phyloP scores from a whole-genome alignment of 2,113 vertebrate species.

The Malurus cyaneus region DNA sequence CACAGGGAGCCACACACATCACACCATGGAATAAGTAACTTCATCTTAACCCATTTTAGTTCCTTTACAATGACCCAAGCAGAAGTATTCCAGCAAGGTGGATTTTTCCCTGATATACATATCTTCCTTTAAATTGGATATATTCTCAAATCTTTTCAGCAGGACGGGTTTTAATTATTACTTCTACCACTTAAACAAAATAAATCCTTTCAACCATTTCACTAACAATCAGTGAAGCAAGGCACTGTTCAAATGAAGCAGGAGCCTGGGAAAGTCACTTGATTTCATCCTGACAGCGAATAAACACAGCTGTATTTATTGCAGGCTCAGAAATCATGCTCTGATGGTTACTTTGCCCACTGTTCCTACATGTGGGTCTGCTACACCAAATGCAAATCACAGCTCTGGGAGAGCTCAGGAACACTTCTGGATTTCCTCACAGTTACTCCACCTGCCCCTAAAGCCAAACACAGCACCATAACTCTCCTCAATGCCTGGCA shows the following conservation, averaged over 20 bases:
- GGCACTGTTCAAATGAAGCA: not conserved
- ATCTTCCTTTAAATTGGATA: not conserved
- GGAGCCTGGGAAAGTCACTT: not conserved
- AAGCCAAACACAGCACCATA: not conserved
- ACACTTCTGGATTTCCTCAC: not conserved
- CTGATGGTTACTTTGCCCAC: not conserved
- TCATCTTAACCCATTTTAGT: not conserved
- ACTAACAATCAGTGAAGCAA: not conserved
- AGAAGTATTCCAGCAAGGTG: not conserved
- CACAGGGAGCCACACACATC: not conserved
- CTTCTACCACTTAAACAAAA: not conserved
- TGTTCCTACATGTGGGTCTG: not conserved
- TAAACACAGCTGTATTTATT: too few species aligned
- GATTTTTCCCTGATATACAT: fast-evolving
- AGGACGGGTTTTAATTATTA: not conserved
- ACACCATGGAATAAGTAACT: not conserved
- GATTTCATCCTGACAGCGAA: not conserved
- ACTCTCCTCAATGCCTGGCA: not conserved
- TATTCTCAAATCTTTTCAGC: not conserved
- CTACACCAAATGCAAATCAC: not conserved
- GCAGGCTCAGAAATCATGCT: not conserved
- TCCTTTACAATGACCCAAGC: not conserved
- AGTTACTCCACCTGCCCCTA: fast-evolving
- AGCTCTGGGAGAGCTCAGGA: not conserved
- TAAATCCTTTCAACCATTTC: not conserved